Percentiles rank a stretch among this genome's conserved stretches.
Evolutionary conservation across 2,113 vertebrate species (phyloP).

Genomic region (Oryzias javanicus): DNA sequence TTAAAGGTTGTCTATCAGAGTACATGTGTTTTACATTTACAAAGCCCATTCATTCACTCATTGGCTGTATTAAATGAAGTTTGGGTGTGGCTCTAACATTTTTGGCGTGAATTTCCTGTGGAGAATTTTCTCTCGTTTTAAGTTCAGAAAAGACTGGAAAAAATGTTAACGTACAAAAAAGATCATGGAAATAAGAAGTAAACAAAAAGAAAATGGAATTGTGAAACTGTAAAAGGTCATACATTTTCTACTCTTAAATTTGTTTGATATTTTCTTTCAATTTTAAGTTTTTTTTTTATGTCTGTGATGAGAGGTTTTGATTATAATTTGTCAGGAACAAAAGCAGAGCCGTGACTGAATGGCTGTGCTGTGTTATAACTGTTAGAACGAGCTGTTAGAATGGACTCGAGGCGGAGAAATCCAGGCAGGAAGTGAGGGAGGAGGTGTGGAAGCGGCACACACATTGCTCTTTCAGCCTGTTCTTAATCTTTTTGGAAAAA

Average conservation of each 20-base stretch:
- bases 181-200: neutral
- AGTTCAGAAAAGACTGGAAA: slow-evolving; percentile 31
- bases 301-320: neutral
- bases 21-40: slow-evolving; percentile 46
- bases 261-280: neutral
- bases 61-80: slow-evolving; percentile 52
- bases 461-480: slow-evolving; percentile 26
- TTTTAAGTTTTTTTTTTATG: neutral
- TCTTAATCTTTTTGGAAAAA: neutral
- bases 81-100: slow-evolving; percentile 68
- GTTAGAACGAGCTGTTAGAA: slow-evolving; percentile 40
- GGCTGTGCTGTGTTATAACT: slow-evolving; percentile 34
- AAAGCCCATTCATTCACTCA: slow-evolving; percentile 48
- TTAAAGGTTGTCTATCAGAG: slow-evolving; percentile 5
- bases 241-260: neutral
- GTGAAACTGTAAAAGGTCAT: neutral
- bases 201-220: slow-evolving; percentile 1
- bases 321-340: neutral
- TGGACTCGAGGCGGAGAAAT: slow-evolving; percentile 34
- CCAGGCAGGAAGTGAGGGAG: slow-evolving; percentile 65
- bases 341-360: slow-evolving; percentile 27
- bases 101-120: slow-evolving; percentile 45
- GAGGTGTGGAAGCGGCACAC: slow-evolving; percentile 48
- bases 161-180: slow-evolving; percentile 7
- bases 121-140: slow-evolving; percentile 36